These are phyloP conservation scores for Phoenoteleia sp. DNA, from an alignment of 2,888 invertebrate species.

Conservation along the genomic window DNA sequence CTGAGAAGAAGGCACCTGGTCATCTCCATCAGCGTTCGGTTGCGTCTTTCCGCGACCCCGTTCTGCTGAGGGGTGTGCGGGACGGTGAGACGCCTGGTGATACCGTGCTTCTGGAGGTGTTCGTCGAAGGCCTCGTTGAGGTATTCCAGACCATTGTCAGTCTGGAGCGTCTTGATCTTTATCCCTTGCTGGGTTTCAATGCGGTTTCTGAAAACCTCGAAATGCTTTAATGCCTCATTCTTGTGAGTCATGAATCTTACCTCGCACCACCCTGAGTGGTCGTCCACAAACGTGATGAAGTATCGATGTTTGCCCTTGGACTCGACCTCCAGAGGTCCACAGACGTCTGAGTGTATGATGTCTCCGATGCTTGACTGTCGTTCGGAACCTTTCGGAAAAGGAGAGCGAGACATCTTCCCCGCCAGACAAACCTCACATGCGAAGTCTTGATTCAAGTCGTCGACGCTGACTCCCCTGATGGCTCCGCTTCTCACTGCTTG, in stretches of 20 bases:
- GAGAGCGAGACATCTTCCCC: slow-evolving; percentile 11
- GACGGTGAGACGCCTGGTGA: slow-evolving; percentile 14
- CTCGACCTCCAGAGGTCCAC: slow-evolving; percentile 57
- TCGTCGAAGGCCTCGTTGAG: slow-evolving; percentile 19
- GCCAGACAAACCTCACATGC: background rate
- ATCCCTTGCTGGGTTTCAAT: slow-evolving; percentile 63
- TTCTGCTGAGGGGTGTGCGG: slow-evolving; percentile 46
- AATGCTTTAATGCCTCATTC: background rate
- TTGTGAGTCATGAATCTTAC: slow-evolving; percentile 68
- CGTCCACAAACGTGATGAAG: slow-evolving; percentile 77
- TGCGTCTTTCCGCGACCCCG: slow-evolving; percentile 25
- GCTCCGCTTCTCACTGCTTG: too few species aligned
- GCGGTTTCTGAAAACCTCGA: background rate
- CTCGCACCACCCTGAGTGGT: slow-evolving; percentile 73
- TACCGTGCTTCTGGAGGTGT: slow-evolving; percentile 1
- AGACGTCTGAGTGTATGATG: slow-evolving; percentile 61
- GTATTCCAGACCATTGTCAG: slow-evolving; percentile 30
- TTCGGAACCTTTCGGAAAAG: slow-evolving; percentile 14
- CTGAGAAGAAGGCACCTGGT: slow-evolving; percentile 28
- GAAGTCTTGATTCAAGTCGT: too few species aligned
- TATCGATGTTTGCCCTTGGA: slow-evolving; percentile 71
- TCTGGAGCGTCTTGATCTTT: slow-evolving; percentile 20
- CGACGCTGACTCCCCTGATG: too few species aligned
- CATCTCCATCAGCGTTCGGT: slow-evolving; percentile 25
- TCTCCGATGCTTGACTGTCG: slow-evolving; percentile 54